Base-by-base conservation (phyloP, 1,140 invertebrate genomes). In the Drosophila paulistorum region DNA sequence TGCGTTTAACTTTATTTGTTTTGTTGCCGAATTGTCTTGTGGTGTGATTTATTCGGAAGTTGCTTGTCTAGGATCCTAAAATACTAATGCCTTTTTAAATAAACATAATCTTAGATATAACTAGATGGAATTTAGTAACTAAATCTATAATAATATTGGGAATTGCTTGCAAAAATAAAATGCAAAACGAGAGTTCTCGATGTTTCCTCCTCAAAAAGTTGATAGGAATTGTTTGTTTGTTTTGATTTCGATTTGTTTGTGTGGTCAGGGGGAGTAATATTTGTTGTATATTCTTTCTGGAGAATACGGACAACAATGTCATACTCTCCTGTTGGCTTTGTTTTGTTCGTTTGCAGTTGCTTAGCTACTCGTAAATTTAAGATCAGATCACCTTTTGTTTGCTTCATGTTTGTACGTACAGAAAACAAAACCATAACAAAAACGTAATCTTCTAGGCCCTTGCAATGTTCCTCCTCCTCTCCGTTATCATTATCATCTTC, bases 321-420 rank as follows among this genome's bases (percentile, higher is more conserved):
- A 23, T 51, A 51, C 17, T 23, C 45, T 51, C 45, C 45, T 51
- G 45, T 17, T 11, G 45, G 45, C 9, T 20, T 23, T 51, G 45
- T 51, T 20, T 23, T 51, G 45, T 51, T 51, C 45, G 83, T 89
- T 86, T 80, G 84, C 76, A 74, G 54, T 74, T 89, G 83, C 72
- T 87, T 86, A 60, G 67, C 67, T 82, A 66, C 60, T 77, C 54
- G 57, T 73, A 83, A 77, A 87, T 76, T 80, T 87, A 77, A 83
- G 81, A 86, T 85, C 78, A 86, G 84, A 86, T 86, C 83, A 87
- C 83, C 67, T 79, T 23, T 51, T 51, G 45, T 82, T 70, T 82
- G 83, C 79, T 67, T 82, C 11, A 23, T 48, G 45, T 87, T 65
- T 82, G 83, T 72, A 81, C 68, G 75, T 71, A 86, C 68, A 51